phyloP scores from a whole-genome alignment of 2,797 vertebrate genomes.

The Cyclura pinguis region DNA sequence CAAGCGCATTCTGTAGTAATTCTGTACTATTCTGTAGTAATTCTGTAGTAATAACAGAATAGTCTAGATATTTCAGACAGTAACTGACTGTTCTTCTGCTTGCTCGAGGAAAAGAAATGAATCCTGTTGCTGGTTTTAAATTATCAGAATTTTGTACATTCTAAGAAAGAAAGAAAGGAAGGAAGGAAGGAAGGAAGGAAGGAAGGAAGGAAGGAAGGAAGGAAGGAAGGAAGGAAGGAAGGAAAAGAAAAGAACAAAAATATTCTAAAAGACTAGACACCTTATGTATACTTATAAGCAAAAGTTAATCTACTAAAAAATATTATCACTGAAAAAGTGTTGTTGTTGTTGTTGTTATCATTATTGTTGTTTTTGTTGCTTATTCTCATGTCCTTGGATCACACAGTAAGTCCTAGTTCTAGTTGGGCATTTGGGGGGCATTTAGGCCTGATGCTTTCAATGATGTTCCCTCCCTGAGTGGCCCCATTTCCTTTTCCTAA shows the following conservation, averaged over 20 bases:
- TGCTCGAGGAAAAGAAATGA: slow-evolving; percentile 5
- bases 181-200: no score
- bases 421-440: neutral
- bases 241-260: neutral
- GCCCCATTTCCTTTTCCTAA: neutral
- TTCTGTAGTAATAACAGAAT: slow-evolving; percentile 45
- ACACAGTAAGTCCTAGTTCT: neutral
- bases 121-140: neutral
- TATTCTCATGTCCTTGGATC: slow-evolving; percentile 35
- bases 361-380: neutral
- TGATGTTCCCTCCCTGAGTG: neutral
- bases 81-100: slow-evolving; percentile 39
- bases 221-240: no score
- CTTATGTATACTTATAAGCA: neutral
- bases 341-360: no score
- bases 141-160: slow-evolving; percentile 29
- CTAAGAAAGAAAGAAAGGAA: neutral
- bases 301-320: neutral
- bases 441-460: neutral
- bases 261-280: neutral
- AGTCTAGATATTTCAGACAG: slow-evolving; percentile 55
- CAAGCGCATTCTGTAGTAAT: slow-evolving; percentile 17
- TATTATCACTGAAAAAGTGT: neutral
- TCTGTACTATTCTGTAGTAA: slow-evolving; percentile 36
- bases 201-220: no score